Percentiles rank a stretch among this genome's conserved stretches.
Conservation (phyloP, 2,113 vertebrate genomes). For the Oriolus oriolus region DNA sequence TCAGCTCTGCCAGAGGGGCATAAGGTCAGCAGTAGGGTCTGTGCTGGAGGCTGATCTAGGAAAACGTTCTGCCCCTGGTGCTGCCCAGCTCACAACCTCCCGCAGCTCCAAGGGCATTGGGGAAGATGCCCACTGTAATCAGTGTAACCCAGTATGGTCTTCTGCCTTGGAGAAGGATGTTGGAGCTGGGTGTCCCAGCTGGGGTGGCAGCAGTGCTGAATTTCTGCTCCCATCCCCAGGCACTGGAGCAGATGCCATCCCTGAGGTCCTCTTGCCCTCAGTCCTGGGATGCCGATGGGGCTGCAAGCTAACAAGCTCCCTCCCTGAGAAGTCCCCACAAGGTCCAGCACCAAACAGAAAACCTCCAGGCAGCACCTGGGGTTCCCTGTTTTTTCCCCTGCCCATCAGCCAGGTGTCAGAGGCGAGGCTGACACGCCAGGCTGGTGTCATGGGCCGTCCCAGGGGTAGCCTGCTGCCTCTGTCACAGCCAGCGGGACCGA, state of each 20-base stretch:
- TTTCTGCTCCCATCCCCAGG: neutral
- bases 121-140: neutral
- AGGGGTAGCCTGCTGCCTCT: fast-evolving
- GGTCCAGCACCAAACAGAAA: neutral
- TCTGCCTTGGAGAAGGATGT: neutral
- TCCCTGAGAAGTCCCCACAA: neutral
- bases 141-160: neutral
- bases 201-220: neutral
- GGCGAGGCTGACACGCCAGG: fast-evolving
- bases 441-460: neutral
- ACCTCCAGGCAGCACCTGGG: neutral
- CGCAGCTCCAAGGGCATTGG: fast-evolving
- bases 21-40: neutral
- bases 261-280: neutral
- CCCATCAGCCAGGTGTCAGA: neutral
- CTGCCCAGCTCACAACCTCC: neutral
- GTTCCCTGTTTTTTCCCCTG: neutral
- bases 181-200: neutral
- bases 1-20: neutral
- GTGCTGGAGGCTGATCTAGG: neutral
- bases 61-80: fast-evolving
- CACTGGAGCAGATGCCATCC: neutral
- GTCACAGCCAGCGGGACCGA: fast-evolving
- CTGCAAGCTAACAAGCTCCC: neutral
- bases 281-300: fast-evolving